Percentiles rank a stretch among this genome's conserved stretches.
Evolutionary conservation across 1,140 invertebrate species (phyloP).

Genomic region (Galleria mellonella): DNA sequence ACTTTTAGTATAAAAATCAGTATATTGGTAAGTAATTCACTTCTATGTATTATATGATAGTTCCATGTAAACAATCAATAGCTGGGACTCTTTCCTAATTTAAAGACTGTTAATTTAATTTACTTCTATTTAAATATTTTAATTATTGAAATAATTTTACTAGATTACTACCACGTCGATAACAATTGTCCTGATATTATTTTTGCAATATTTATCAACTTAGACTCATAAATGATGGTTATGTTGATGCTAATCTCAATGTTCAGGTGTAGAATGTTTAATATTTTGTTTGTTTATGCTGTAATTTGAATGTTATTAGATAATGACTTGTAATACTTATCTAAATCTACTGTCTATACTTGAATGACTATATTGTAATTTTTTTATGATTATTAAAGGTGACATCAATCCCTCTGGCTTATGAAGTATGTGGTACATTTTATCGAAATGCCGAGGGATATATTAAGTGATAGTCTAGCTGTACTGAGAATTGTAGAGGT

Average conservation of each 20-base stretch:
- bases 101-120: too few relatives aligned
- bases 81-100: too few relatives aligned
- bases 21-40: not conserved
- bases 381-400: not conserved
- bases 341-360: too few relatives aligned
- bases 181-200: not conserved
- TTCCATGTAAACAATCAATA: too few relatives aligned
- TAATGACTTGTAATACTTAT: not conserved
- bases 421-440: slow-evolving; percentile 16
- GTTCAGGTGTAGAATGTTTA: too few relatives aligned
- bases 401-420: not conserved
- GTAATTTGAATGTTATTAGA: not conserved
- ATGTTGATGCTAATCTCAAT: too few relatives aligned
- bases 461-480: slow-evolving; percentile 58
- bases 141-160: too few relatives aligned
- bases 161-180: too few relatives aligned
- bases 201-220: not conserved
- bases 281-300: not conserved
- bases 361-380: not conserved
- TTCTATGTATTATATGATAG: too few relatives aligned
- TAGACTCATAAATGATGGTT: too few relatives aligned
- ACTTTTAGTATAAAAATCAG: not conserved
- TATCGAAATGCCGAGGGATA: slow-evolving; percentile 55
- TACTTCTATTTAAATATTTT: too few relatives aligned
- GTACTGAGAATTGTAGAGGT: slow-evolving; percentile 64